phyloP scores from a whole-genome alignment of 2,113 vertebrate genomes.

The Chaetops frenatus region DNA sequence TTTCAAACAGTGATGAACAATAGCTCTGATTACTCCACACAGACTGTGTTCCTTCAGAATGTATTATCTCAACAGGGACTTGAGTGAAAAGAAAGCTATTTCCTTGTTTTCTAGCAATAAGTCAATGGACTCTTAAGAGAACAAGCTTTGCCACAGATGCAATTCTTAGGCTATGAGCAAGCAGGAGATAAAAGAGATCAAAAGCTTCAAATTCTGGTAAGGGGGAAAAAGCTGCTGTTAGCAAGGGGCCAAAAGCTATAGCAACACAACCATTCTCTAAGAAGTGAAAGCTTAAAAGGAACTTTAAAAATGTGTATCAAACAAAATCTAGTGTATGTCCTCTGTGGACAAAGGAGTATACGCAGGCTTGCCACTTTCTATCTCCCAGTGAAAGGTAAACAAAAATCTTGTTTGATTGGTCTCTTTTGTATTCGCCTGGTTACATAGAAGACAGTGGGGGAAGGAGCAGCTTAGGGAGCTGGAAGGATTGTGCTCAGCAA shows the following conservation, averaged over 20 bases:
- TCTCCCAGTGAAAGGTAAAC: slow-evolving; percentile 15
- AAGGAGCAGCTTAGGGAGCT: neutral
- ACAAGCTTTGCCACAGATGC: slow-evolving; percentile 52
- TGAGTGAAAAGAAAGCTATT: slow-evolving; percentile 60
- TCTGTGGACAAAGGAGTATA: neutral
- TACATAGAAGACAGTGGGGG: slow-evolving; percentile 15
- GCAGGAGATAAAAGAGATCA: slow-evolving; percentile 57
- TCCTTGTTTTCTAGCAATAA: slow-evolving; percentile 60
- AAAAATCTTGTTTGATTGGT: neutral
- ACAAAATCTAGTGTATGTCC: slow-evolving; percentile 24
- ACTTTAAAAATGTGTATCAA: slow-evolving; percentile 52
- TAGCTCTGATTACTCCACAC: slow-evolving; percentile 17
- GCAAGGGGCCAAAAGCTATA: slow-evolving; percentile 16
- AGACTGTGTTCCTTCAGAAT: slow-evolving; percentile 56
- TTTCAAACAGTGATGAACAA: slow-evolving; percentile 58
- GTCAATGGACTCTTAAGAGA: slow-evolving; percentile 49
- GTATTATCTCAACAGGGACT: slow-evolving; percentile 46
- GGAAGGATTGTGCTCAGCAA: neutral
- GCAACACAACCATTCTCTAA: slow-evolving; percentile 36
- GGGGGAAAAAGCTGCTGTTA: slow-evolving; percentile 26
- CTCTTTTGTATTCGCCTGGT: neutral
- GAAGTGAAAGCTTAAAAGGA: slow-evolving; percentile 56
- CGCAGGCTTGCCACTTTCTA: neutral
- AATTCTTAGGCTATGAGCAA: slow-evolving; percentile 44
- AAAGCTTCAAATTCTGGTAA: slow-evolving; percentile 45